These are phyloP conservation scores for Magallana ariakensis DNA, from an alignment of 1,140 invertebrate species.

Conservation along the genomic window DNA sequence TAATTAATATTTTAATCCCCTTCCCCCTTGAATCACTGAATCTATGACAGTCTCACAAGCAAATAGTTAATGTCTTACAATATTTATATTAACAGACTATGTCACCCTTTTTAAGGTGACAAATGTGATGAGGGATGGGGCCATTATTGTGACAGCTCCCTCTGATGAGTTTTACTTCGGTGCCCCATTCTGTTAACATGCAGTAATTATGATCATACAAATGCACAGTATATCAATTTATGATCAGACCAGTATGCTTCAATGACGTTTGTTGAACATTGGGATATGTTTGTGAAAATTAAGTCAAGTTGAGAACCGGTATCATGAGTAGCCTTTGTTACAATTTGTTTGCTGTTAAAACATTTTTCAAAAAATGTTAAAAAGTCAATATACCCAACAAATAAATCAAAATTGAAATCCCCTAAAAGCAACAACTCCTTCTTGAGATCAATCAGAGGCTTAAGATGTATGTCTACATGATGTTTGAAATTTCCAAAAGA, in stretches of 20 bases:
- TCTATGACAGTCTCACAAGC: too few species aligned
- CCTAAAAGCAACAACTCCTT: conserved; percentile 28
- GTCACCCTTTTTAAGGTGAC: too few species aligned
- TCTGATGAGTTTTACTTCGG: too few species aligned
- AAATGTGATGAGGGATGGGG: too few species aligned
- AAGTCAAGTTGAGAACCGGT: conserved; percentile 33
- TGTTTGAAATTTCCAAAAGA: conserved; percentile 22
- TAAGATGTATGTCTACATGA: background rate
- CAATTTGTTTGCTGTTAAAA: conserved; percentile 34
- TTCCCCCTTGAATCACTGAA: too few species aligned
- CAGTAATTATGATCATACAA: background rate
- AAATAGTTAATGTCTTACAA: too few species aligned
- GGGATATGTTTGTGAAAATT: conserved; percentile 20
- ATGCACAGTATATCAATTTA: conserved; percentile 21
- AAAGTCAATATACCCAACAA: conserved; percentile 29
- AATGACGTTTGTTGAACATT: background rate
- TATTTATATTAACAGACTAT: too few species aligned
- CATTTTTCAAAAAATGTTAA: conserved; percentile 33
- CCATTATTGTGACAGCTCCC: too few species aligned
- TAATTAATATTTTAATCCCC: too few species aligned
- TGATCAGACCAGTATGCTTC: conserved; percentile 20
- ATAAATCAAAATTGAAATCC: conserved; percentile 51
- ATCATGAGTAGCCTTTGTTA: conserved; percentile 33
- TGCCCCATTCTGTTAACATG: background rate
- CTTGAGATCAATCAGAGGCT: background rate